Base-by-base conservation (phyloP, 2,113 vertebrate species). In the Menura novaehollandiae region DNA sequence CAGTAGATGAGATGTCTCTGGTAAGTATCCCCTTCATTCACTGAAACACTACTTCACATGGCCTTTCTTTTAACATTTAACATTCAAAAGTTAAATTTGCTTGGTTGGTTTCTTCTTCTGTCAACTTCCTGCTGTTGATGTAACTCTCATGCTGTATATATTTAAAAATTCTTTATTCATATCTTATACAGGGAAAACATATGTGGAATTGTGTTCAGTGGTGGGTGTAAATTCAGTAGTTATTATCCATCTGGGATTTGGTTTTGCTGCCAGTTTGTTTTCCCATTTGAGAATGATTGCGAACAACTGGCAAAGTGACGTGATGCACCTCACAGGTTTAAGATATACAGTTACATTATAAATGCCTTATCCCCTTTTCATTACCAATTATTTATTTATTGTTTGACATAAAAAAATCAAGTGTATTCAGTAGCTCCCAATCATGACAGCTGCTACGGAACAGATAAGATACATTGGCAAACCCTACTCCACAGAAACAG, bases 301-400 rank as follows among this genome's bases (percentile, higher is more conserved):
- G 0, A 94, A 64, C 24, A 89, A 89, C 49, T 52, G 67, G 49
- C 33, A 76, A 93, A 86, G 26, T 32, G 35, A 90, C 0, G 2
- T n/a, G 66, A 60, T 64, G 21, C 32, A 78, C 60, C n/a, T 82
- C 62, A 46, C 24, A 72, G 28, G 8, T 91, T 91, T 60, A 88
- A 75, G 71, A 68, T 64, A 93, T 33, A 84, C 4, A n/a, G 41
- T 85, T 91, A 68, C 11, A 18, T 33, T 89, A 15, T n/a, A 93
- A 77, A 74, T 59, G 19, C 3, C 11, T 69, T 55, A 74, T 67
- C 26, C 3, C 2, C 22, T 82, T 89, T 85, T 89, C 20, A 41
- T 89, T 95, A 52, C n/a, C 37, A 88, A 88, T 75, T 89, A 82
- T 68, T 89, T 89, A 64, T 63, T 94, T 95, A 60, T 51, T 89